A percentile compares a stretch with the other conserved stretches of the same genome.
These are phyloP conservation scores for Bombus soroeensis DNA, from an alignment of 1,140 invertebrate genomes.

Conservation along the genomic window DNA sequence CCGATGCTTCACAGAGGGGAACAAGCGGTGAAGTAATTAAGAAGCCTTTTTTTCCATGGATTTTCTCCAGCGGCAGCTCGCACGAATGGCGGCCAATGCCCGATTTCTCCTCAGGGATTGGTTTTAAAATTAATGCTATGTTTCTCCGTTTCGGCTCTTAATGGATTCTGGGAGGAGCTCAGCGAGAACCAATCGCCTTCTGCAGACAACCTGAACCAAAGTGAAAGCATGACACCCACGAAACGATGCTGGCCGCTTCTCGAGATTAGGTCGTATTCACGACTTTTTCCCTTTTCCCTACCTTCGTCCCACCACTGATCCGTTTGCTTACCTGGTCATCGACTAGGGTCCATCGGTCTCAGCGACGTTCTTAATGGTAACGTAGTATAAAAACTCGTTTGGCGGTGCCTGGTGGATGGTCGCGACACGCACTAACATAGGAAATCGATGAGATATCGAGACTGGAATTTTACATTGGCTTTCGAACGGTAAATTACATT, in stretches of 20 bases:
- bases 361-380: background rate
- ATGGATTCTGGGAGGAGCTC: slow-evolving; percentile 82
- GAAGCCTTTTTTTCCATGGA: slow-evolving; percentile 66
- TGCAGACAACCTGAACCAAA: slow-evolving; percentile 68
- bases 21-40: slow-evolving; percentile 71
- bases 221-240: slow-evolving; percentile 80
- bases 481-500: background rate
- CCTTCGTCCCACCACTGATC: background rate
- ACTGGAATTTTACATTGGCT: background rate
- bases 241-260: slow-evolving; percentile 71
- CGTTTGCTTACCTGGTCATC: slow-evolving; percentile 35
- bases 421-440: background rate
- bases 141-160: slow-evolving; percentile 81
- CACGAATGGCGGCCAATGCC: slow-evolving; percentile 73
- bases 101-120: slow-evolving; percentile 76
- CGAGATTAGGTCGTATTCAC: slow-evolving; percentile 71
- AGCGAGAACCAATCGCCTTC: slow-evolving; percentile 79
- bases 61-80: slow-evolving; percentile 60
- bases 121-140: slow-evolving; percentile 81
- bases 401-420: background rate
- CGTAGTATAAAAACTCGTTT: background rate
- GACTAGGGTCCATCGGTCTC: background rate
- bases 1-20: slow-evolving; percentile 33
- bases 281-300: slow-evolving; percentile 68
- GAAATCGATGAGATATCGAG: background rate